Conservation (phyloP, 2,797 vertebrate genomes). For the Danio albolineatus region DNA sequence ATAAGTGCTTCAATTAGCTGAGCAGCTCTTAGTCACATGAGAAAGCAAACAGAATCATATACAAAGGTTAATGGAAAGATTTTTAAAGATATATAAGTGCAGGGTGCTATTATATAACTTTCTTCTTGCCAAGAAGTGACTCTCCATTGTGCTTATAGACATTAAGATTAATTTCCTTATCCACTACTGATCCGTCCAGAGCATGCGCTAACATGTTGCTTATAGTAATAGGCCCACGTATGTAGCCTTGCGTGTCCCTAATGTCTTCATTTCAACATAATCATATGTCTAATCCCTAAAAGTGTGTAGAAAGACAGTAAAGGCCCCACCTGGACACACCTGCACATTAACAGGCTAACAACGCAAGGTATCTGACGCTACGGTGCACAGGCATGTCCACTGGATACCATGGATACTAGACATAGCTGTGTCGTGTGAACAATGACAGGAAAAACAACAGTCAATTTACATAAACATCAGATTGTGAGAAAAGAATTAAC, state of each 20-base stretch:
- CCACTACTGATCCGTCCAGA: neutral
- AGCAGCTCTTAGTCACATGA: neutral
- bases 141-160: neutral
- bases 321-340: constrained; percentile 41
- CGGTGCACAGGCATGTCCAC: neutral
- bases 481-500: neutral
- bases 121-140: neutral
- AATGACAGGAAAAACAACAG: neutral
- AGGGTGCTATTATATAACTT: neutral
- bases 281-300: constrained; percentile 1
- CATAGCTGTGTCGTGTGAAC: constrained; percentile 12
- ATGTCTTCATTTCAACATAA: neutral
- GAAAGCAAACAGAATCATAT: neutral
- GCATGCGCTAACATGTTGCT: neutral
- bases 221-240: neutral
- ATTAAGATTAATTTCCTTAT: constrained; percentile 2
- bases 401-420: constrained; percentile 2
- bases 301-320: constrained; percentile 13
- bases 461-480: neutral
- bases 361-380: neutral
- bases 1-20: neutral
- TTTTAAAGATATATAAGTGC: neutral
- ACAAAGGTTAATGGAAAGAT: neutral
- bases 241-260: neutral
- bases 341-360: neutral